Conservation (phyloP, 2,888 invertebrate genomes). For the Lasioglossum zephyrum region DNA sequence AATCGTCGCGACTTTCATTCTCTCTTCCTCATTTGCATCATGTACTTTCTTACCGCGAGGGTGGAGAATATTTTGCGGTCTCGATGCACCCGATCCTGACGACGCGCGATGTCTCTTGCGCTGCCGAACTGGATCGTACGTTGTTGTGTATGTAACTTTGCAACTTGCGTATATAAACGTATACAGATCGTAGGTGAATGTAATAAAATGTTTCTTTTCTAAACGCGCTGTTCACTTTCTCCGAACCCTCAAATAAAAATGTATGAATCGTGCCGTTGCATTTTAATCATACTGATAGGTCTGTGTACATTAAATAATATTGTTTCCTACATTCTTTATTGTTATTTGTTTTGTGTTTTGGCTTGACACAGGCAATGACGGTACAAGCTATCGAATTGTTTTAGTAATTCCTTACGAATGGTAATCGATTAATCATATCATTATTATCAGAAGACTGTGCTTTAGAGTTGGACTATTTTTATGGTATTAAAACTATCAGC, state of each 20-base stretch:
- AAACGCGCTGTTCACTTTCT: slow-evolving; percentile 31
- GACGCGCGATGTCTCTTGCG: slow-evolving; percentile 3
- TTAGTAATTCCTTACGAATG: background rate
- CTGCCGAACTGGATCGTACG: slow-evolving; percentile 34
- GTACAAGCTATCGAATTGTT: background rate
- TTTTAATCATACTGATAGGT: background rate
- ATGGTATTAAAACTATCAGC: too few species aligned
- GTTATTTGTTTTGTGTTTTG: background rate
- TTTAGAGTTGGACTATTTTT: background rate
- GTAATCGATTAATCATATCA: background rate
- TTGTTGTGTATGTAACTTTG: slow-evolving; percentile 69
- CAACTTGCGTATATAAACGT: slow-evolving; percentile 70
- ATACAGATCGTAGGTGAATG: slow-evolving; percentile 77
- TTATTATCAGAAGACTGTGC: background rate
- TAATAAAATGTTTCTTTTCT: slow-evolving; percentile 80
- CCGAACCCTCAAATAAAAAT: slow-evolving; percentile 13
- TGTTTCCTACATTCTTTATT: background rate
- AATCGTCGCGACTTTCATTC: slow-evolving; percentile 25
- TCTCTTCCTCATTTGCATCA: slow-evolving; percentile 38
- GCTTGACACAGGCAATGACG: too few species aligned
- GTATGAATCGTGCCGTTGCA: background rate
- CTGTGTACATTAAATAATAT: background rate
- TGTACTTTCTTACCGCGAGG: slow-evolving; percentile 27
- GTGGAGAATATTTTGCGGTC: slow-evolving; percentile 55
- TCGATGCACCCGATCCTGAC: slow-evolving; percentile 19